These are phyloP conservation scores for Andrena fulva DNA, from an alignment of 2,888 invertebrate species.

Conservation along the genomic window DNA sequence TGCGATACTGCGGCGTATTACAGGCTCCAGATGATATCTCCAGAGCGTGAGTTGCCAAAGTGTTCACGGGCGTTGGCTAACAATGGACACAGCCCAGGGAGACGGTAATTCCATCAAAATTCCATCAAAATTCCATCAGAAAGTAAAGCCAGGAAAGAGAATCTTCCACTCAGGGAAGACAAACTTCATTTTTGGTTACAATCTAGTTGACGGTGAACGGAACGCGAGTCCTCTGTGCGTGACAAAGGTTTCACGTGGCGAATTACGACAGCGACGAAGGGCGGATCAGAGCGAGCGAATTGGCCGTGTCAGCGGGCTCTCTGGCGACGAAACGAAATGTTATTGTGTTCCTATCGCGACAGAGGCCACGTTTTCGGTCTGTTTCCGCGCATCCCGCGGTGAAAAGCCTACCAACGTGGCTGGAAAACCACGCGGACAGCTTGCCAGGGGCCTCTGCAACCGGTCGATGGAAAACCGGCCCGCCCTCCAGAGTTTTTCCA, in stretches of 20 bases:
- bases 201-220: neutral
- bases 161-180: neutral
- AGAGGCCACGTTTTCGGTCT: slow-evolving; percentile 47
- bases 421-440: slow-evolving; percentile 2
- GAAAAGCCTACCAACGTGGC: neutral
- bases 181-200: slow-evolving; percentile 1
- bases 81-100: neutral
- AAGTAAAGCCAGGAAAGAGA: neutral
- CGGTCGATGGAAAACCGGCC: slow-evolving; percentile 37
- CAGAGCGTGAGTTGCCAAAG: slow-evolving; percentile 3
- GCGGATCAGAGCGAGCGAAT: neutral
- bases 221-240: neutral
- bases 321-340: neutral
- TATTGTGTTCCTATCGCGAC: slow-evolving; percentile 31
- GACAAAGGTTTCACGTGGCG: neutral
- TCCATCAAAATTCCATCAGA: no score
- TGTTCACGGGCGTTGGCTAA: neutral
- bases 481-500: slow-evolving; percentile 11
- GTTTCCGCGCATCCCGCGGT: slow-evolving; percentile 38
- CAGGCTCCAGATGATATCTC: slow-evolving; percentile 33
- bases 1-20: slow-evolving; percentile 33
- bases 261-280: neutral
- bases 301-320: neutral
- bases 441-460: neutral
- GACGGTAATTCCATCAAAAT: neutral